Evolutionary conservation across 1,140 invertebrate genomes (phyloP).

Genomic region (Orius laevigatus): DNA sequence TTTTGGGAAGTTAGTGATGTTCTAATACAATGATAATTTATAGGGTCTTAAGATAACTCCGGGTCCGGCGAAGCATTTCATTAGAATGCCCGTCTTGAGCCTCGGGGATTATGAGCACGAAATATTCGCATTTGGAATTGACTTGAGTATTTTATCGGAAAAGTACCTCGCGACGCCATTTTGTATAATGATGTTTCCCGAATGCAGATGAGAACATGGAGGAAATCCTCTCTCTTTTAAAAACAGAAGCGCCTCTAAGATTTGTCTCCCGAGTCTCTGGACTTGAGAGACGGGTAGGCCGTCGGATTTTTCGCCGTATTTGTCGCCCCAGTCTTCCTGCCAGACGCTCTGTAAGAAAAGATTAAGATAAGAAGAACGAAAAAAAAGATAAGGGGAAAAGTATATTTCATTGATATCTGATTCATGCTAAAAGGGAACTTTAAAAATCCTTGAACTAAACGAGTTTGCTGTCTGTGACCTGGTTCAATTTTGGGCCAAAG

Average conservation of each 20-base stretch:
- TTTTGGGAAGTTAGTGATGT: background rate
- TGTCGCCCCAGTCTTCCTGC: conserved; percentile 52
- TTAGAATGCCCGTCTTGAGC: background rate
- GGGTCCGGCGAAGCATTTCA: background rate
- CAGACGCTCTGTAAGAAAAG: conserved; percentile 34
- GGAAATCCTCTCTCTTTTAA: conserved; percentile 76
- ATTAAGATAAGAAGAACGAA: background rate
- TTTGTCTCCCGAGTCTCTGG: conserved; percentile 69
- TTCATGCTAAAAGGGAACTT: background rate
- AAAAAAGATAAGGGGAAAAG: background rate
- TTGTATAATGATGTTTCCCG: conserved; percentile 78
- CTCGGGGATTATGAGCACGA: background rate
- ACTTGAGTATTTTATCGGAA: background rate
- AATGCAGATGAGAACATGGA: conserved; percentile 67
- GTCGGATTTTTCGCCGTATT: conserved; percentile 44
- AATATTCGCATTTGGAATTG: background rate
- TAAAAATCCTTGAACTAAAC: too few relatives aligned
- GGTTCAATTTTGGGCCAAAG: too few relatives aligned
- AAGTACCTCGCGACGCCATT: conserved; percentile 60
- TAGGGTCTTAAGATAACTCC: background rate
- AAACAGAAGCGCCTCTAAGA: conserved; percentile 73
- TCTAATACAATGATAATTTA: background rate
- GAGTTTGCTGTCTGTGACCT: too few relatives aligned
- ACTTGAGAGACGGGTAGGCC: conserved; percentile 61
- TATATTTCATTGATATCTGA: background rate